These are phyloP conservation scores for Melikaiella ostensackeni DNA, from an alignment of 2,888 invertebrate genomes.

Conservation along the genomic window DNA sequence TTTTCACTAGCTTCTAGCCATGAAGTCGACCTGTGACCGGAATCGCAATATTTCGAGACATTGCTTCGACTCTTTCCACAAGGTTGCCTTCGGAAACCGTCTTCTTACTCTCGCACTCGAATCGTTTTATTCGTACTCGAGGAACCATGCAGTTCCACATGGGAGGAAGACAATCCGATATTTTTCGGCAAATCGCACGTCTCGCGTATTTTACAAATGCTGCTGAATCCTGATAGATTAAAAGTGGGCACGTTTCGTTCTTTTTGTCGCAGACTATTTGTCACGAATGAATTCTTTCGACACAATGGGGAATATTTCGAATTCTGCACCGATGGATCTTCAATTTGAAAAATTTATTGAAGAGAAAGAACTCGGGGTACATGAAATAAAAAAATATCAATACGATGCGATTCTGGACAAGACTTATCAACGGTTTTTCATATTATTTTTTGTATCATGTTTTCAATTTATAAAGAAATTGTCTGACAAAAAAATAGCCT, in stretches of 20 bases:
- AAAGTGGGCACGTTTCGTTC: neutral
- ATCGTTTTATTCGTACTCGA: conserved; percentile 35
- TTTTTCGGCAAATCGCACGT: conserved; percentile 36
- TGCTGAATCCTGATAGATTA: conserved; percentile 22
- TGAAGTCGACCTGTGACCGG: conserved; percentile 57
- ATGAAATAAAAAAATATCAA: conserved; percentile 16
- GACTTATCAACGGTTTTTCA: neutral
- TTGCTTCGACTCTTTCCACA: conserved; percentile 54
- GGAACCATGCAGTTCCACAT: conserved; percentile 38
- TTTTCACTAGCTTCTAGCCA: conserved; percentile 37
- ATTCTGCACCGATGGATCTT: neutral
- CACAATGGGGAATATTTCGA: conserved; percentile 5
- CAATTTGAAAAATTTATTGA: conserved; percentile 3
- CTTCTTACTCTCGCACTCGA: conserved; percentile 32
- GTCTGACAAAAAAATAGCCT: conserved; percentile 13
- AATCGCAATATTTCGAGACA: conserved; percentile 58
- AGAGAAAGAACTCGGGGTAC: neutral
- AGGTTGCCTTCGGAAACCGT: conserved; percentile 45
- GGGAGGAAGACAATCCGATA: conserved; percentile 38
- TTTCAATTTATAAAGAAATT: neutral
- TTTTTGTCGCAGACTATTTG: conserved; percentile 16
- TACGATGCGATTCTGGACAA: neutral
- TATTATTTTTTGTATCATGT: neutral
- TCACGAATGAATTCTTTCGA: conserved; percentile 17
- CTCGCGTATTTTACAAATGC: conserved; percentile 35